Conservation (phyloP, 2,888 invertebrate species). For the Epinotia demarniana region DNA sequence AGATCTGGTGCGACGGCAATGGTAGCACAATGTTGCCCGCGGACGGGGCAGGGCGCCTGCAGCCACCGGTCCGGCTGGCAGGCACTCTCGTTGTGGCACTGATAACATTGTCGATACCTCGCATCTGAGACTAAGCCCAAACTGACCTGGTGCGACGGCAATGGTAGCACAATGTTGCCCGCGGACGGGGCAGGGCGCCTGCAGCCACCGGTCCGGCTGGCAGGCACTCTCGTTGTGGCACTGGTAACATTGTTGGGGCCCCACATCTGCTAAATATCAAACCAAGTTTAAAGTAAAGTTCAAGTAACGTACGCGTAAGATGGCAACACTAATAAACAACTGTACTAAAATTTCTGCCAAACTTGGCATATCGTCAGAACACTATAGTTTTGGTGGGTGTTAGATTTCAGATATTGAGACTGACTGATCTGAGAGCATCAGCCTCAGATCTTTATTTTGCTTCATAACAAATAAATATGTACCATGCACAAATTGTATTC, state of each 20-base stretch:
- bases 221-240: conserved; percentile 56
- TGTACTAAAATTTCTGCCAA: not conserved
- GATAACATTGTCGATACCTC: conserved; percentile 57
- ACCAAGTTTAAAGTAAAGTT: no score
- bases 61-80: conserved; percentile 51
- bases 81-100: conserved; percentile 54
- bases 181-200: conserved; percentile 57
- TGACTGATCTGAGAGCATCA: no score
- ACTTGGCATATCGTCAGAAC: not conserved
- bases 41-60: conserved; percentile 56
- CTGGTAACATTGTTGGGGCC: conserved; percentile 55
- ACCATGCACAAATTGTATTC: no score
- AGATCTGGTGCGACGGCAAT: conserved; percentile 56
- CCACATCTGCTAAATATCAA: conserved; percentile 53
- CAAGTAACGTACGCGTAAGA: not conserved
- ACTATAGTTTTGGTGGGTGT: no score
- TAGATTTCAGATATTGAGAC: no score
- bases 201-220: conserved; percentile 48
- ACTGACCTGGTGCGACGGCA: conserved; percentile 62
- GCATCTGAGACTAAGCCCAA: conserved; percentile 52
- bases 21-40: conserved; percentile 64
- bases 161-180: conserved; percentile 64
- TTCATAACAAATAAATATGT: no score
- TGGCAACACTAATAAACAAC: not conserved
- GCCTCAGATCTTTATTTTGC: no score